Base-by-base conservation (phyloP, 2,113 vertebrate species). In the Pagrus major region DNA sequence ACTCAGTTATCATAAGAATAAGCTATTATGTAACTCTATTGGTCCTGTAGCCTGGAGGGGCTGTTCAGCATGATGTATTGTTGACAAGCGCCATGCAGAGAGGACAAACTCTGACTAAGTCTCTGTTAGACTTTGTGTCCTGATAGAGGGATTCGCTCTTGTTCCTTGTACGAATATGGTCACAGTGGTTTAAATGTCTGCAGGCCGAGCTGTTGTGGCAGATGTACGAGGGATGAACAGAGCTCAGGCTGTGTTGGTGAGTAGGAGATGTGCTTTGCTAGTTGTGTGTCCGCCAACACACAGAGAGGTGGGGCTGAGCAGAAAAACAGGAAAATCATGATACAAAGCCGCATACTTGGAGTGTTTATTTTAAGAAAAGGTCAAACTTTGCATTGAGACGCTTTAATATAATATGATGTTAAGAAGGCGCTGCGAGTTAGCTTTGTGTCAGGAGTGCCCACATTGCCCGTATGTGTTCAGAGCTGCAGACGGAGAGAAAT, bases 241-340 rank as follows among this genome's bases (percentile, higher is more conserved):
- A 64, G 70, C 72, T 85, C 78, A 73, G 66, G 54, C 83, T 77
- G 58, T 49, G 25, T 12, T 41, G 56, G 39, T 68, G 76, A 72
- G 81, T 20, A 27, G 68, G 65, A 54, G 46, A 47, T 46, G 41
- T 71, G 61, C 56, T 68, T 23, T 58, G 69, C 63, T 77, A 47
- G 23, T 54, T 71, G 86, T 27, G 31, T 18, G 73, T 49, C 27
- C 65, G 71, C 74, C 68, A 76, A 33, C 52, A 42, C 41, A 47
- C 15, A 46, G 51, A 83, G 71, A 81, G 81, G 88, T 71, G 75
- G 69, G 66, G 87, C 72, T 25, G 37, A 47, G 58, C 51, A 77
- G 67, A 79, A 81, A 83, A 86, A 84, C 72, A 86, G 73, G 81
- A 82, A 76, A 65, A 79, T 69, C 81, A 25, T 35, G 60, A 0